Evolutionary conservation across 2,797 vertebrate species (phyloP), one percentile per base, ranked within the genome.

Genomic region (Manis pentadactyla): DNA sequence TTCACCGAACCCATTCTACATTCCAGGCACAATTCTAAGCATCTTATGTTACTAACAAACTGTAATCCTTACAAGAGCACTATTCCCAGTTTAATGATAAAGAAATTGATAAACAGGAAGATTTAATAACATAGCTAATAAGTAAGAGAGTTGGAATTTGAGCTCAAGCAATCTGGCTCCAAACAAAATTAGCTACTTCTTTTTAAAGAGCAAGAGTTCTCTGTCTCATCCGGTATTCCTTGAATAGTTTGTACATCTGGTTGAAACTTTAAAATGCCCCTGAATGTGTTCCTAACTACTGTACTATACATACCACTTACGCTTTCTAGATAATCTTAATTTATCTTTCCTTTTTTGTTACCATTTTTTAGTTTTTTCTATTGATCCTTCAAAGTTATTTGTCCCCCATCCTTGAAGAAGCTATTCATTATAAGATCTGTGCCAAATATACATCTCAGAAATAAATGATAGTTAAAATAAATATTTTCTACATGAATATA

Each of bases 391-490:
- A 74, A 34, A 51, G 21, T 73, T 79, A 68, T 78, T 85, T 92
- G 7, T 17, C 37, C 34, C 15, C 29, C 25, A 2, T 84, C 46
- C 57, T 86, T 66, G 15, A 82, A n/a, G n/a, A n/a, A 68, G 17
- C 88, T 96, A 21, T 82, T 79, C 12, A 84, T 55, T 79, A 39
- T 81, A 73, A 92, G 53, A 46, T 86, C 9, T 29, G 87, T 81
- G 29, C n/a, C 74, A 85, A 84, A 49, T 95, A 34, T 69, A 68
- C 7, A 39, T 87, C 81, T 31, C 39, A 89, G 81, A 95, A 96
- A 77, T 91, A 85, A 66, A 23, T 82, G 27, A 64, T 66, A 77
- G 29, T n/a, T n/a, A n/a, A n/a, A n/a, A 69, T 77, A 75, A 77
- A 82, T 73, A 34, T 42, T 90, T 94, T 82, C 53, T 23, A 91